Conservation (phyloP, 1,140 invertebrate genomes). For the Cyphomyrmex costatus region DNA sequence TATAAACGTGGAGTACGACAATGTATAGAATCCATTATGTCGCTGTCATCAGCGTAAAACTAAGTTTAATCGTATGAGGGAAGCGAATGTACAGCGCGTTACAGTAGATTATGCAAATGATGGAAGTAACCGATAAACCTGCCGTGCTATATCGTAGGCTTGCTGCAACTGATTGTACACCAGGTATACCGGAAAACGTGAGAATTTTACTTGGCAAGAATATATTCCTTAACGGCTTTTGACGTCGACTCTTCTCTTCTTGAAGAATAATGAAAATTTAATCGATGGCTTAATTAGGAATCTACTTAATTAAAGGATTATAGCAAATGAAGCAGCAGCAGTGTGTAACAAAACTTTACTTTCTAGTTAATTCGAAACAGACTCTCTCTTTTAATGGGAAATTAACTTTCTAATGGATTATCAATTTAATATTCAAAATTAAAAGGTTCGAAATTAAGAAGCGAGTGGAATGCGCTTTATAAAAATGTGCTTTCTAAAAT, state of each 20-base stretch:
- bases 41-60: not conserved
- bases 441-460: not conserved
- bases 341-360: constrained; percentile 53
- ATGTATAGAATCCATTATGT: constrained; percentile 7
- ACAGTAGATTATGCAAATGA: not conserved
- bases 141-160: constrained; percentile 85
- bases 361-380: constrained; percentile 38
- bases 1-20: not conserved
- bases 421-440: not conserved
- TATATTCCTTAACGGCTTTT: constrained; percentile 34
- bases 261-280: constrained; percentile 44
- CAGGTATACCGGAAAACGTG: constrained; percentile 44
- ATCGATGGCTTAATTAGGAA: constrained; percentile 53
- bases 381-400: constrained; percentile 3
- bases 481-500: not conserved
- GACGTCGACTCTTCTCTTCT: constrained; percentile 18
- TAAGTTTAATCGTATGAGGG: constrained; percentile 5
- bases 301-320: constrained; percentile 54
- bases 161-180: constrained; percentile 78
- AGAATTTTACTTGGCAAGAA: constrained; percentile 2
- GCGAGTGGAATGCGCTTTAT: not conserved
- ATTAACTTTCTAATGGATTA: constrained; percentile 37
- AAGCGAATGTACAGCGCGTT: not conserved
- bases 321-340: constrained; percentile 19
- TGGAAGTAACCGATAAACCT: constrained; percentile 50